Evolutionary conservation across 2,113 vertebrate species (phyloP), one percentile per base, ranked within the genome.

Genomic region (Phoxinus phoxinus): DNA sequence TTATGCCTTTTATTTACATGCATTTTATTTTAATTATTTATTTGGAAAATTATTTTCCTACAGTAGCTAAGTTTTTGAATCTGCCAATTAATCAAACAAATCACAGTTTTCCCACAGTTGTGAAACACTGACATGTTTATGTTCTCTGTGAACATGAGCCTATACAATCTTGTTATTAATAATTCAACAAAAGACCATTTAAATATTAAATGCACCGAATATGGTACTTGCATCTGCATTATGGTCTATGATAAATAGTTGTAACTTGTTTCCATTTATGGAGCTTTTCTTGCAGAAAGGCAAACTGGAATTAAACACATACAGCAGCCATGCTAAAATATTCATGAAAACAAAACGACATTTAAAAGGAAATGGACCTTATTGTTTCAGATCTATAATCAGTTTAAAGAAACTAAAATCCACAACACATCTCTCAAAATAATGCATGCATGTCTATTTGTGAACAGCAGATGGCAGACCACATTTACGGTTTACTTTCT

Each of bases 401-500:
- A 32, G 30, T 65, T 30, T 65, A 7, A 30, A 63, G 25, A 2
- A 30, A 35, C 30, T 4, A 21, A 19, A 69, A 35, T 67, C 9
- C 7, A 35, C 19, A 73, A 46, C 17, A 37, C 3, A 19, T 13
- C 27, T 23, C 27, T 77, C 25, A 7, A 10, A 13, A 21, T 19
- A 2, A 19, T 9, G 76, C 30, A 35, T 6, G 27, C 48, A 25
- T 83, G 67, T 72, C 23, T 13, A 9, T 37, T 56, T 27, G 48
- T 58, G 30, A 69, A 56, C 81, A 73, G 81, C 65, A 83, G 81
- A 83, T 48, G 81, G 67, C 81, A 83, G 32, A 37, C 46, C 46
- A 72, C 6, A 23, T 23, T 32, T 58, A 41, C 2, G 15, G 21
- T 25, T 83, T 17, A 10, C 13, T 13, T 69, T 35, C 6, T 48